A percentile compares a stretch with the other conserved stretches of the same genome.
Evolutionary conservation across 2,888 invertebrate species (phyloP).

Genomic region (Ophraella communa): DNA sequence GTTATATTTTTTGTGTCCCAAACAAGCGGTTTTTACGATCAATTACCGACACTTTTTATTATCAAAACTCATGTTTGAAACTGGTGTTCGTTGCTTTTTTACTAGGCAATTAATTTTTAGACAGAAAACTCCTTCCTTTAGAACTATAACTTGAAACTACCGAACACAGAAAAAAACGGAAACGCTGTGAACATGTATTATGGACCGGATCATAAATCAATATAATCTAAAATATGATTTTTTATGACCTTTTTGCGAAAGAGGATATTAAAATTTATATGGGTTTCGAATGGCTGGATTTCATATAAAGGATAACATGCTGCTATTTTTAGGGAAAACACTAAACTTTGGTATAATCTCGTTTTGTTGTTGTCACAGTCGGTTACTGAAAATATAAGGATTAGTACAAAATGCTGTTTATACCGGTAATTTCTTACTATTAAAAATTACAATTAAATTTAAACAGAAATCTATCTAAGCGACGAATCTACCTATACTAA

Average conservation of each 20-base stretch:
- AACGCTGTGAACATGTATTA: conserved; percentile 39
- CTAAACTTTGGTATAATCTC: background rate
- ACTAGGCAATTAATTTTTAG: conserved; percentile 38
- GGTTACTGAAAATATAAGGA: too few species aligned
- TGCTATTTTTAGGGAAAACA: background rate
- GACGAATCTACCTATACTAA: too few species aligned
- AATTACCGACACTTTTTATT: conserved; percentile 37
- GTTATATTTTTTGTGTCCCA: conserved; percentile 6
- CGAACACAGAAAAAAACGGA: conserved; percentile 28
- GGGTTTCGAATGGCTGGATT: background rate
- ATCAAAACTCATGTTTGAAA: conserved; percentile 36
- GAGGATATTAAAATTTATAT: background rate
- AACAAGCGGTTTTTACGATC: conserved; percentile 32
- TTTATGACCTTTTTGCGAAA: conserved; percentile 34
- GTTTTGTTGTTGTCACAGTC: background rate
- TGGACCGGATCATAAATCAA: conserved; percentile 39
- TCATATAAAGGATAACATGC: background rate
- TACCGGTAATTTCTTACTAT: too few species aligned
- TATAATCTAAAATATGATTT: conserved; percentile 39
- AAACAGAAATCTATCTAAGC: too few species aligned
- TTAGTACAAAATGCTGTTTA: too few species aligned
- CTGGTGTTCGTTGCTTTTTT: conserved; percentile 31
- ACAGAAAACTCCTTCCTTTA: conserved; percentile 33
- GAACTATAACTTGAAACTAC: background rate
- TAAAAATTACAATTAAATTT: too few species aligned